Evolutionary conservation across 1,140 invertebrate genomes (phyloP), one percentile per base, ranked within the genome.

Genomic region (Bombus fervidus): DNA sequence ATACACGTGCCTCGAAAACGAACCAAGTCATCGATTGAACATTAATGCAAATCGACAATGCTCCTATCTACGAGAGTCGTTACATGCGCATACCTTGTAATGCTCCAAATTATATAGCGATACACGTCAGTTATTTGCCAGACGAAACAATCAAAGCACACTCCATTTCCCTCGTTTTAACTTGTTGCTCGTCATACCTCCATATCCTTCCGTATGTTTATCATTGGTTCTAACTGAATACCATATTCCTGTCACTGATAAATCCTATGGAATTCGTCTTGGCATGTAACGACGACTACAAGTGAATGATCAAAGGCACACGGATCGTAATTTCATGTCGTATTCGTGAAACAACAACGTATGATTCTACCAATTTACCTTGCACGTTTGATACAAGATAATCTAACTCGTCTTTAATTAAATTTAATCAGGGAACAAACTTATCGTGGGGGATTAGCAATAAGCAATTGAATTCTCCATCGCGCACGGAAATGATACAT

Each of bases 221-320:
- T 80, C 47, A 53, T 39, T 41, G 47, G 18, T 73, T 39, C 1
- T 9, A 13, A 59, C 28, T 47, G 59, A 72, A 80, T 64, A 39
- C 39, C 28, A 18, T 22, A 37, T 34, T n/a, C 28, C 28, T 34
- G 53, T n/a, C 57, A 12, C 43, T 10, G 47, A 3, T 13, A 81
- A 57, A 75, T 75, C 37, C 22, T 22, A n/a, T 10, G 41, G 37
- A 74, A 81, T 75, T 62, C n/a, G 25, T n/a, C n/a, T 31, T 25
- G 77, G 78, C 57, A 81, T 75, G 78, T 37, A 57, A 59, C 78
- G 3, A 57, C 31, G 12, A 59, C 59, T 68, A 68, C 34, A 47
- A 68, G 66, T 41, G 69, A 59, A 73, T 59, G 84, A 85, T 85
- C 84, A 81, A 81, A 85, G 84, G 41, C 68, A 47, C 25, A 3